phyloP scores from a whole-genome alignment of 2,888 invertebrate genomes.

The Mesorhabditis spiculigera region DNA sequence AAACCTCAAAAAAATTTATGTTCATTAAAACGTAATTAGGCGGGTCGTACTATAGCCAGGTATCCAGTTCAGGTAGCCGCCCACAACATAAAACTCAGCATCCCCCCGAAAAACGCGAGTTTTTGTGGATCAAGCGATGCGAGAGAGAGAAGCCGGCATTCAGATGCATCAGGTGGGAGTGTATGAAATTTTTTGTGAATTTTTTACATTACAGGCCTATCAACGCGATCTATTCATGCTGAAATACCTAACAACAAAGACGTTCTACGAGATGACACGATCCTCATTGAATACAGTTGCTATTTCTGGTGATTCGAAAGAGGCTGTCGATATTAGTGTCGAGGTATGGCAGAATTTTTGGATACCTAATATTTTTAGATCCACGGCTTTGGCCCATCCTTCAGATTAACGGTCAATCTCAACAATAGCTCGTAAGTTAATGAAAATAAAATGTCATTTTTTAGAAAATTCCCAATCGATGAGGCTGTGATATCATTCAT shows the following conservation, averaged over 20 bases:
- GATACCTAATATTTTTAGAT: too few relatives aligned
- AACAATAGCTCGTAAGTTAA: conserved; percentile 2
- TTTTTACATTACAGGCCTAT: conserved; percentile 72
- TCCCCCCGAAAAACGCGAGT: conserved; percentile 92
- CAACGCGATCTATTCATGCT: conserved; percentile 82
- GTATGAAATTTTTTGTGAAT: background rate
- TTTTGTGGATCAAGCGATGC: conserved; percentile 85
- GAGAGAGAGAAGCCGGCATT: conserved; percentile 80
- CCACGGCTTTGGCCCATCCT: background rate
- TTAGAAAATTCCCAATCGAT: background rate
- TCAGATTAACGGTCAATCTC: background rate
- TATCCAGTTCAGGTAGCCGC: conserved; percentile 60
- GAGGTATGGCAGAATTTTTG: too few relatives aligned
- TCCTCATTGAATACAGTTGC: background rate
- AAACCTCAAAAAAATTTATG: conserved; percentile 7
- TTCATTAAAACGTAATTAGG: conserved; percentile 20
- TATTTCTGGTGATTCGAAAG: background rate
- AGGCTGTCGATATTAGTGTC: background rate
- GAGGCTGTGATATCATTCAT: background rate
- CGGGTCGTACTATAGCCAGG: too few relatives aligned
- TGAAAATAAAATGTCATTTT: background rate
- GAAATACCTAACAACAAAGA: conserved; percentile 69
- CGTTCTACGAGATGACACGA: conserved; percentile 18
- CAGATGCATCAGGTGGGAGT: conserved; percentile 64
- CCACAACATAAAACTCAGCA: conserved; percentile 63